Percentiles rank a stretch among this genome's conserved stretches.
phyloP scores from a whole-genome alignment of 2,888 invertebrate species.

The Dicycla oo region DNA sequence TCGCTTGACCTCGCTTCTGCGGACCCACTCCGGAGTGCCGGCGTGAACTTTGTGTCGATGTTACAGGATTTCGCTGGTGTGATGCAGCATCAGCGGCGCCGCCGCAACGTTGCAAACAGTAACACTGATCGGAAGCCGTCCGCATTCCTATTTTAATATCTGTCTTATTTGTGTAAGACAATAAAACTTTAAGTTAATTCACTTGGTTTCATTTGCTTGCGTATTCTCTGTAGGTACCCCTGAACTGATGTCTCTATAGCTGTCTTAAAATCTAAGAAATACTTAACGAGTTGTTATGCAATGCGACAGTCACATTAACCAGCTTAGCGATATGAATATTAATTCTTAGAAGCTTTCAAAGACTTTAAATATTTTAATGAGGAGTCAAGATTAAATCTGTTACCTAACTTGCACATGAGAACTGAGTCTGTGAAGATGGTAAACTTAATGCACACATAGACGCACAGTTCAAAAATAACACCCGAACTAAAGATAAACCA shows the following conservation, averaged over 20 bases:
- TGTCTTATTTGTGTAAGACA: slow-evolving; percentile 83
- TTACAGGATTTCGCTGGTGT: slow-evolving; percentile 89
- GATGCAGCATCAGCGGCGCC: slow-evolving; percentile 71
- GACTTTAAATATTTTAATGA: background rate
- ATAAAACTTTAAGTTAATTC: slow-evolving; percentile 84
- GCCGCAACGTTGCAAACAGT: slow-evolving; percentile 65
- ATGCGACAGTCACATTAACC: slow-evolving; percentile 61
- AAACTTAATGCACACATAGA: slow-evolving; percentile 11
- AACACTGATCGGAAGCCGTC: slow-evolving; percentile 80
- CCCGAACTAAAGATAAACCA: slow-evolving; percentile 33
- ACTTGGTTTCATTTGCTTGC: slow-evolving; percentile 81
- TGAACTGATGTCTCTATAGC: background rate
- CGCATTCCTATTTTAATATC: slow-evolving; percentile 85
- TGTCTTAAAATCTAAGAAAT: slow-evolving; percentile 6
- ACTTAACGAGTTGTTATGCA: slow-evolving; percentile 42
- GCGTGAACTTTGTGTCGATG: slow-evolving; percentile 87
- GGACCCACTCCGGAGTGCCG: slow-evolving; percentile 76
- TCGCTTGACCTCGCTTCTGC: slow-evolving; percentile 85
- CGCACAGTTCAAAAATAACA: slow-evolving; percentile 25
- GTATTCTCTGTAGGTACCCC: slow-evolving; percentile 47
- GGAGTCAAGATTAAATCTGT: background rate
- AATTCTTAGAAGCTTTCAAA: slow-evolving; percentile 6
- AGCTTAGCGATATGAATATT: slow-evolving; percentile 63
- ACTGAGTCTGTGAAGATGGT: slow-evolving; percentile 7
- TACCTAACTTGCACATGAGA: slow-evolving; percentile 5